These are phyloP conservation scores for Colletes latitarsis DNA, from an alignment of 1,140 invertebrate species.

Conservation along the genomic window DNA sequence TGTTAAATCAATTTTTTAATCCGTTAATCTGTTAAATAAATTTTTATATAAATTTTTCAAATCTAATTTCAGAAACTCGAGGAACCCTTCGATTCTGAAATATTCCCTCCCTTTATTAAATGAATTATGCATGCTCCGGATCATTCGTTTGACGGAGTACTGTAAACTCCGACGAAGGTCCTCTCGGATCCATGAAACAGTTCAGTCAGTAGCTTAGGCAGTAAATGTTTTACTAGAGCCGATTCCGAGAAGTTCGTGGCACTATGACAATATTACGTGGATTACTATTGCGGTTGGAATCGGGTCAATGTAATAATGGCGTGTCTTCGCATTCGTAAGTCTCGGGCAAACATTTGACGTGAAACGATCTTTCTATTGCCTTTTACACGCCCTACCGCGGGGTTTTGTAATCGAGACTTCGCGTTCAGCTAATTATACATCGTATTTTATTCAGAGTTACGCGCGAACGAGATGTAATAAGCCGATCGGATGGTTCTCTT, in stretches of 20 bases:
- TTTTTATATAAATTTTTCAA: no score
- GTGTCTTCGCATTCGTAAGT: slow-evolving; percentile 50
- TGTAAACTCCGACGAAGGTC: neutral
- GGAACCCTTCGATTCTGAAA: no score
- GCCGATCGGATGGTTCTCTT: neutral
- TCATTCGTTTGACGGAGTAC: neutral
- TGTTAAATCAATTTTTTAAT: neutral
- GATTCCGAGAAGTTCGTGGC: slow-evolving; percentile 44
- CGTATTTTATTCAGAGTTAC: neutral
- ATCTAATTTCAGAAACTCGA: neutral
- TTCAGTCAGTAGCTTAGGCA: slow-evolving; percentile 4
- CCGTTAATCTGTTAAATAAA: neutral
- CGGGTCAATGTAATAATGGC: slow-evolving; percentile 62
- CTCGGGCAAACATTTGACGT: slow-evolving; percentile 23
- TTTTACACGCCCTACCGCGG: neutral
- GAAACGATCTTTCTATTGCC: neutral
- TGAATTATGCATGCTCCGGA: slow-evolving; percentile 5
- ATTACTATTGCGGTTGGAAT: slow-evolving; percentile 39
- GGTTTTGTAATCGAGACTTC: neutral
- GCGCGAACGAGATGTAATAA: slow-evolving; percentile 2
- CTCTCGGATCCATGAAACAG: neutral
- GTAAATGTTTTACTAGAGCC: slow-evolving; percentile 11
- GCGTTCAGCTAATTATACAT: neutral
- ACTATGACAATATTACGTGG: neutral
- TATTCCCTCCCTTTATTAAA: neutral